Evolutionary conservation across 2,113 vertebrate species (phyloP).

Genomic region (Leucopsar rothschildi): DNA sequence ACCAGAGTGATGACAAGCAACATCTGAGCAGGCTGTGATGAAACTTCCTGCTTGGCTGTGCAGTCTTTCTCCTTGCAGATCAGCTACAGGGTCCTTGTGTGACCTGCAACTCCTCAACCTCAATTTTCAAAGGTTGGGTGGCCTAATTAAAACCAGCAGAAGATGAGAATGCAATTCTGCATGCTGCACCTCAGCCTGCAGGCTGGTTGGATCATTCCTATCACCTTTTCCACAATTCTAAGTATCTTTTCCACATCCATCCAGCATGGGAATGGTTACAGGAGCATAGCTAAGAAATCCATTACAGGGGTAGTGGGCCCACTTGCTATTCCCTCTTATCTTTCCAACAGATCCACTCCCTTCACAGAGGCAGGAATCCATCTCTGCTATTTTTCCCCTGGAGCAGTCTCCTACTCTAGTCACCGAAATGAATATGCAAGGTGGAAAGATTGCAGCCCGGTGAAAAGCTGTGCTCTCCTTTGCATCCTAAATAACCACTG

Average conservation of each 20-base stretch:
- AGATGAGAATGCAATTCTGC: not conserved
- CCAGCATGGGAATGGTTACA: not conserved
- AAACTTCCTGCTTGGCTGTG: not conserved
- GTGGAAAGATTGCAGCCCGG: not conserved
- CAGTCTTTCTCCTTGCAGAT: not conserved
- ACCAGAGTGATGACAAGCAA: not conserved
- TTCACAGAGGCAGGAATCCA: not conserved
- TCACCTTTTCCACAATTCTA: not conserved
- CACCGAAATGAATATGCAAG: slow-evolving; percentile 24
- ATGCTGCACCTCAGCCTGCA: not conserved
- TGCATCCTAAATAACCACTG: not conserved
- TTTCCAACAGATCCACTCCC: not conserved
- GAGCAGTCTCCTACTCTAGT: not conserved
- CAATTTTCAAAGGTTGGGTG: not conserved
- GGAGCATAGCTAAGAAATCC: not conserved
- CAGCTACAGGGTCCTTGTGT: not conserved
- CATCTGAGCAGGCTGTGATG: not conserved
- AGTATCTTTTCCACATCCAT: not conserved
- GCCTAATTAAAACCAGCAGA: not conserved
- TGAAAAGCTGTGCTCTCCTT: not conserved
- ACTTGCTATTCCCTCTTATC: not conserved
- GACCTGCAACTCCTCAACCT: not conserved
- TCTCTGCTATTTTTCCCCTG: not conserved
- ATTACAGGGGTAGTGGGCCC: not conserved
- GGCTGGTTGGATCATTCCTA: not conserved